A percentile compares a stretch with the other conserved stretches of the same genome.
Conservation (phyloP, 1,140 invertebrate species). For the Halesus radiatus region DNA sequence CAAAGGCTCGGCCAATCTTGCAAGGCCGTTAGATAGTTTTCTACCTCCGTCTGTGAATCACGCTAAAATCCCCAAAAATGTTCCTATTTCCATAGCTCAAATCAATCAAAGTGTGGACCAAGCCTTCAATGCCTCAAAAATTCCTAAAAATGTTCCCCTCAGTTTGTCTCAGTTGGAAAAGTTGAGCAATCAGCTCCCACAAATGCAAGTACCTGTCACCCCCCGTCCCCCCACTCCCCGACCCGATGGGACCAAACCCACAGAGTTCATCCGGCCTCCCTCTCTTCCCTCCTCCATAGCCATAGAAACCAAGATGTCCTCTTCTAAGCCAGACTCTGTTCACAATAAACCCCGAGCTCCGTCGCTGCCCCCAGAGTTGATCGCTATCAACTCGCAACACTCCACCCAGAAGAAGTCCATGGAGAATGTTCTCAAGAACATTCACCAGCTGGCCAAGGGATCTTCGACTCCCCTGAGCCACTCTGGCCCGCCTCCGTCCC, state of each 20-base stretch:
- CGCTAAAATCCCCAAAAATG: constrained; percentile 59
- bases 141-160: constrained; percentile 45
- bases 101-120: constrained; percentile 56
- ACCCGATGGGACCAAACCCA: constrained; percentile 52
- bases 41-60: constrained; percentile 53
- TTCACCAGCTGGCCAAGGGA: constrained; percentile 67
- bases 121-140: constrained; percentile 35
- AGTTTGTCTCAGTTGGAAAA: constrained; percentile 56
- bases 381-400: constrained; percentile 67
- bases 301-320: constrained; percentile 34
- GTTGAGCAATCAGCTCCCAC: constrained; percentile 52
- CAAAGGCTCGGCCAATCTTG: constrained; percentile 32
- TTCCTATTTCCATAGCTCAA: constrained; percentile 61
- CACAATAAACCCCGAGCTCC: constrained; percentile 37
- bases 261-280: constrained; percentile 42
- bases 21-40: constrained; percentile 59
- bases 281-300: constrained; percentile 23
- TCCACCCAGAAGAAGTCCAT: constrained; percentile 66
- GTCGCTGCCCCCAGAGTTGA: constrained; percentile 65
- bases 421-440: constrained; percentile 68
- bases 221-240: constrained; percentile 61
- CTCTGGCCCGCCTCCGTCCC: constrained; percentile 59
- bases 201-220: constrained; percentile 58
- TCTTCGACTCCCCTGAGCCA: constrained; percentile 65
- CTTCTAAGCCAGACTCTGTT: constrained; percentile 42